Base-by-base conservation (phyloP, 1,140 invertebrate genomes). In the Cyrtorhinus lividipennis region DNA sequence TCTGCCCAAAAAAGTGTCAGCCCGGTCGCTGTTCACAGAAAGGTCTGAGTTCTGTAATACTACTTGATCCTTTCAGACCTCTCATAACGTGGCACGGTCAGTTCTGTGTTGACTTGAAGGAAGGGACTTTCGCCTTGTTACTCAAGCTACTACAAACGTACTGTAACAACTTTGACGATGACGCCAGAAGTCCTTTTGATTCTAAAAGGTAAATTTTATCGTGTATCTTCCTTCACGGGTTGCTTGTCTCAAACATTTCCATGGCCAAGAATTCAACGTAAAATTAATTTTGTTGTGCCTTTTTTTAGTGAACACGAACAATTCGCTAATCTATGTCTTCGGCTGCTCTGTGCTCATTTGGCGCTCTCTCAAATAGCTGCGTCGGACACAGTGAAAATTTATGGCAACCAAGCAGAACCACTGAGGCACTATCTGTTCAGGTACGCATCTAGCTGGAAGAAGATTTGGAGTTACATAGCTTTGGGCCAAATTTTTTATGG, bases 41-140 rank as follows among this genome's bases (percentile, higher is more conserved):
- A n/a, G n/a, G n/a, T n/a, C n/a, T n/a, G n/a, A n/a, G n/a, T n/a
- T n/a, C n/a, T n/a, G n/a, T n/a, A n/a, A n/a, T n/a, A n/a, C n/a
- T n/a, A n/a, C n/a, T 38, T 38, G 30, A 38, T 38, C 30, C 5
- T 53, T 71, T 20, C 68, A 78, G 78, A 63, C 78, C 77, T 67
- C 74, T 80, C 13, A 73, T 81, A 25, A 75, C 76, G 0, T 77
- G 78, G 73, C 79, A 81, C 67, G 74, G 77, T 53, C 80, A 81
- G 12, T 83, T 83, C 68, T 84, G 82, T 72, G 73, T 84, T 25
- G 82, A 84, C 69, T 72, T 84, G 15, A 77, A 83, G 67, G 80
- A 82, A 69, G 75, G 73, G 22, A 83, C 82, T 1, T 83, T 85
- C 68, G 70, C 73, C 5, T 69, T 78, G 8, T 70, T 85, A n/a